Percentiles rank a stretch among this genome's conserved stretches.
phyloP scores from a whole-genome alignment of 1,140 invertebrate genomes.

The Drosophila pachea region DNA sequence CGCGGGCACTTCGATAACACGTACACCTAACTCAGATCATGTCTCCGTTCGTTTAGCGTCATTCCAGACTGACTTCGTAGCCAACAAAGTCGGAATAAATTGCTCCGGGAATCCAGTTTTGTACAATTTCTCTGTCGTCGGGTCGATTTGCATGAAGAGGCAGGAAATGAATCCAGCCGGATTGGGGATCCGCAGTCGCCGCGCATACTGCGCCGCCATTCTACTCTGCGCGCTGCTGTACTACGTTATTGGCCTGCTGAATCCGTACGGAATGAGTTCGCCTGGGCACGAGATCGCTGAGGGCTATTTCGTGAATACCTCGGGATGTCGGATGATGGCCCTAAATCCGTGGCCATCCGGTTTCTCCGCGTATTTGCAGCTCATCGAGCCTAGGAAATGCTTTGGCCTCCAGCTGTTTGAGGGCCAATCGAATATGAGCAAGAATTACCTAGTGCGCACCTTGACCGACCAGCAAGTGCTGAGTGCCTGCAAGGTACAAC shows the following conservation, averaged over 20 bases:
- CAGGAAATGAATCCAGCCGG: too few species aligned
- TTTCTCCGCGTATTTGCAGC: not conserved
- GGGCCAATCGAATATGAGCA: not conserved
- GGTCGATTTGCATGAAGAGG: too few species aligned
- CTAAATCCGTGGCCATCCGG: conserved; percentile 10
- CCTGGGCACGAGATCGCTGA: not conserved
- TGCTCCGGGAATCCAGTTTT: too few species aligned
- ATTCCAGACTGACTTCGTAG: too few species aligned
- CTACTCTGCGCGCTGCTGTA: conserved; percentile 14
- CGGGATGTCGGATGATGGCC: conserved; percentile 33
- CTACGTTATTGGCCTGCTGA: conserved; percentile 7
- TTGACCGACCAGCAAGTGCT: not conserved
- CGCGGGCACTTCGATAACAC: conserved; percentile 24
- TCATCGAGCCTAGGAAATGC: not conserved
- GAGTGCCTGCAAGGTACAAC: not conserved
- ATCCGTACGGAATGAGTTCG: not conserved
- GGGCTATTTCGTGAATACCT: conserved; percentile 42
- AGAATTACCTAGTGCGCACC: conserved; percentile 5
- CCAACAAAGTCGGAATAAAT: too few species aligned
- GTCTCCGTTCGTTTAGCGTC: not conserved
- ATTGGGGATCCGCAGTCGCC: not conserved
- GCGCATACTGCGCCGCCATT: not conserved
- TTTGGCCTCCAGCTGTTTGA: not conserved
- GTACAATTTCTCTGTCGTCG: too few species aligned
- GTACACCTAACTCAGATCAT: not conserved